phyloP scores from a whole-genome alignment of 2,888 invertebrate genomes.

The Pogonocherus hispidulus region DNA sequence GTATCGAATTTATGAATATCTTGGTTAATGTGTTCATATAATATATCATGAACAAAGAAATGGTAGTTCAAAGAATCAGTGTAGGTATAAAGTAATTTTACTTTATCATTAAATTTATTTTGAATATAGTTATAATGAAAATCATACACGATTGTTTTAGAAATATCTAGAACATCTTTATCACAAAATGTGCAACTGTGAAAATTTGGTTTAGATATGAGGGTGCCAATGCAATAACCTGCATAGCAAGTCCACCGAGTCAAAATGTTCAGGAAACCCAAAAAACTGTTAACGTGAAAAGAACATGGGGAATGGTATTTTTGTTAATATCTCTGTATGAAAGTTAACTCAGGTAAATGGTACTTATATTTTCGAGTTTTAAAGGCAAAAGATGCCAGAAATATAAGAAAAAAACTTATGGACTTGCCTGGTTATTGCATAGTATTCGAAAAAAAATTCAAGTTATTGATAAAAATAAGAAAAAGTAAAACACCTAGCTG shows the following conservation, averaged over 20 bases:
- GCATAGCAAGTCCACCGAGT: not conserved
- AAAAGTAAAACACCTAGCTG: not conserved
- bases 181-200: no score
- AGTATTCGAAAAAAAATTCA: not conserved
- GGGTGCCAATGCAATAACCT: not conserved
- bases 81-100: no score
- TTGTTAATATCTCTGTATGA: not conserved
- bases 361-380: not conserved
- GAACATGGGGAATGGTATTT: not conserved
- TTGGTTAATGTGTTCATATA: no score
- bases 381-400: not conserved
- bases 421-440: not conserved
- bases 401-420: not conserved
- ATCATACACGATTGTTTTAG: no score
- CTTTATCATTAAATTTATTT: no score
- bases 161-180: no score
- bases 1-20: no score
- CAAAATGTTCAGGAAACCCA: not conserved
- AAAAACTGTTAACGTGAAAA: not conserved
- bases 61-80: no score
- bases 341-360: not conserved
- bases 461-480: constrained; percentile 2
- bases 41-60: no score
- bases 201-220: no score
- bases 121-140: no score